Evolutionary conservation across 1,140 invertebrate species (phyloP), one percentile per base, ranked within the genome.

Genomic region (Teleogryllus occipitalis): DNA sequence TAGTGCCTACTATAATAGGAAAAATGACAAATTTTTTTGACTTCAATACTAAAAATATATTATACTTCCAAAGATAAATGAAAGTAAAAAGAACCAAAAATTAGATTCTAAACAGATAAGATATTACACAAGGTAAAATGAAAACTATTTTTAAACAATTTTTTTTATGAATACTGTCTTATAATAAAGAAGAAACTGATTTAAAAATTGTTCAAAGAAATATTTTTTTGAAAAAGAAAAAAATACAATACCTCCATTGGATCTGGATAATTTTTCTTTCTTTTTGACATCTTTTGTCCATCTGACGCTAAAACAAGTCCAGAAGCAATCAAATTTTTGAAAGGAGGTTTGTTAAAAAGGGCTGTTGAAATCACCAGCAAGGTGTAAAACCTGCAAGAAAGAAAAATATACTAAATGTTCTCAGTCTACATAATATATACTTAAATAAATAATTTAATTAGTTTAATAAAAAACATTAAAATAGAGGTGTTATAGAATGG

Each of bases 251-350:
- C 83, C 82, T 96, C 92, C 87, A 97, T 89, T 2, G 98, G 98
- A 88, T 99, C 97, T 0, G 98, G 98, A 87, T 98, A 99, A 86
- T 99, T 99, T 86, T 99, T 98, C 87, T 99, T 99, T 18, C 98
- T 90, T 85, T 99, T 99, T 0, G 97, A 99, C 98, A 99, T 99
- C 87, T 99, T 99, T 85, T 98, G 96, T 7, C 98, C 98, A 89
- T 99, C 98, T 75, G 94, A 88, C 74, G 98, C 98, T 47, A 99
- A 87, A 0, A 99, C 93, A 75, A 99, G 88, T 27, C 98, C 98
- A 88, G 98, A 99, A 7, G 92, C 95, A 83, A 99, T 97, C 6
- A 99, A 89, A 88, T 99, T 99, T 85, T 99, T 99, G 86, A 98
- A 99, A 0, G 98, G 97, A 0, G 98, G 91, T 86, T 97, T 97